Evolutionary conservation across 2,113 vertebrate genomes (phyloP).

Genomic region (Pitta sordida): DNA sequence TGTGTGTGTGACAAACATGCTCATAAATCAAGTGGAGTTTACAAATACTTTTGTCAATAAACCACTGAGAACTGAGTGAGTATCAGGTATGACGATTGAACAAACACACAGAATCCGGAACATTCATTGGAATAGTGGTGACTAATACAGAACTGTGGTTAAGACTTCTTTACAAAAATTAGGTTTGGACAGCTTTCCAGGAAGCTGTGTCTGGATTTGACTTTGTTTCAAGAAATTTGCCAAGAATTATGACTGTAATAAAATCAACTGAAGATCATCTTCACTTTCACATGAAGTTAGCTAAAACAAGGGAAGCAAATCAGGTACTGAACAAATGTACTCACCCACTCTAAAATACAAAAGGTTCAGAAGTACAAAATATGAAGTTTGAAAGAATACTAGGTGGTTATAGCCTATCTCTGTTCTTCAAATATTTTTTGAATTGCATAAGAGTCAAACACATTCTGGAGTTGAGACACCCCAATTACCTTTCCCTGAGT

Average conservation of each 20-base stretch:
- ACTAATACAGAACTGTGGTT: slow-evolving; percentile 42
- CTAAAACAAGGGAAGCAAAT: not conserved
- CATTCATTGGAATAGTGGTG: slow-evolving; percentile 48
- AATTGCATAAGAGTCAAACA: not conserved
- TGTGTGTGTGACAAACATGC: not conserved
- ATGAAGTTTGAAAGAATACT: not conserved
- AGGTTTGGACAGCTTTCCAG: slow-evolving; percentile 41
- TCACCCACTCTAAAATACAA: not conserved
- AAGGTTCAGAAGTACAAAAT: not conserved
- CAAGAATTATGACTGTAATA: not conserved
- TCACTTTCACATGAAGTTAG: not conserved
- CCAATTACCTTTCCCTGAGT: not conserved
- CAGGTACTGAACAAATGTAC: not conserved
- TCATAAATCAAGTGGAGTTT: not conserved
- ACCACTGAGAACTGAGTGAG: slow-evolving; percentile 1
- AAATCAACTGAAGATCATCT: not conserved
- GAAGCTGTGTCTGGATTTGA: slow-evolving; percentile 34
- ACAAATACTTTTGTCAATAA: slow-evolving; percentile 14
- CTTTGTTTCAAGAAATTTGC: not conserved
- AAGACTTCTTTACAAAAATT: slow-evolving; percentile 16
- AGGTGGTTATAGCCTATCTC: not conserved
- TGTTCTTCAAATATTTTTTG: not conserved
- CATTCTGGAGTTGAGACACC: not conserved
- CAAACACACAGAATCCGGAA: not conserved
- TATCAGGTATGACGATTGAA: not conserved